Conservation (phyloP, 2,888 invertebrate genomes). For the Ectemnius lituratus region DNA sequence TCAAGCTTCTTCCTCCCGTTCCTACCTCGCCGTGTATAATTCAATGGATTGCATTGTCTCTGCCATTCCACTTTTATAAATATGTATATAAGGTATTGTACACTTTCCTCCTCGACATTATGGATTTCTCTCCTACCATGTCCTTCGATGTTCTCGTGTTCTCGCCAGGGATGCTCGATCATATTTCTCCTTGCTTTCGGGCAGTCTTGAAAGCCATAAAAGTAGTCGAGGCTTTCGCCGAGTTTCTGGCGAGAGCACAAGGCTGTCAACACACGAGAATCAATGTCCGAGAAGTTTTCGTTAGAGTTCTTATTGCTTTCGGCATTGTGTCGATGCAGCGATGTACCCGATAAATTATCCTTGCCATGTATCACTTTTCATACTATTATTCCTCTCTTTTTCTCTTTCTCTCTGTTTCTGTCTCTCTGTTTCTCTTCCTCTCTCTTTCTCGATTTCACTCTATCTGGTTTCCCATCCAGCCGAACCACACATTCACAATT, state of each 20-base stretch:
- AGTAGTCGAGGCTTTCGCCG: too few species aligned
- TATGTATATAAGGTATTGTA: neutral
- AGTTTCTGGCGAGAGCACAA: too few species aligned
- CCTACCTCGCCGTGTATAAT: neutral
- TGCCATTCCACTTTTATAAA: constrained; percentile 1
- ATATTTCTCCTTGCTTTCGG: too few species aligned
- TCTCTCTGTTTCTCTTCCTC: constrained; percentile 5
- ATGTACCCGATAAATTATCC: constrained; percentile 1
- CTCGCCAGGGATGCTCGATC: too few species aligned
- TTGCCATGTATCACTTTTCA: neutral
- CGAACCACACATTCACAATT: constrained; percentile 43
- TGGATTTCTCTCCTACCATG: too few species aligned
- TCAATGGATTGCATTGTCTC: constrained; percentile 1
- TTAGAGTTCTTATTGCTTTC: too few species aligned
- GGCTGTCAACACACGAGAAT: too few species aligned
- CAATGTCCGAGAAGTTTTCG: too few species aligned
- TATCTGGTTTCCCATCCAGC: neutral
- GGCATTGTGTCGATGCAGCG: too few species aligned
- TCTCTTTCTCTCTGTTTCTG: constrained; percentile 12
- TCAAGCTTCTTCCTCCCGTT: neutral
- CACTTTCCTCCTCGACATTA: too few species aligned
- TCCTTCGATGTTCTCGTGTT: too few species aligned
- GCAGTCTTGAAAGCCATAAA: too few species aligned
- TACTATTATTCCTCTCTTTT: constrained; percentile 25
- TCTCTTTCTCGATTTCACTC: neutral